Evolutionary conservation across 2,888 invertebrate genomes (phyloP), one percentile per base, ranked within the genome.

Genomic region (Marasmarcha lunaedactyla): DNA sequence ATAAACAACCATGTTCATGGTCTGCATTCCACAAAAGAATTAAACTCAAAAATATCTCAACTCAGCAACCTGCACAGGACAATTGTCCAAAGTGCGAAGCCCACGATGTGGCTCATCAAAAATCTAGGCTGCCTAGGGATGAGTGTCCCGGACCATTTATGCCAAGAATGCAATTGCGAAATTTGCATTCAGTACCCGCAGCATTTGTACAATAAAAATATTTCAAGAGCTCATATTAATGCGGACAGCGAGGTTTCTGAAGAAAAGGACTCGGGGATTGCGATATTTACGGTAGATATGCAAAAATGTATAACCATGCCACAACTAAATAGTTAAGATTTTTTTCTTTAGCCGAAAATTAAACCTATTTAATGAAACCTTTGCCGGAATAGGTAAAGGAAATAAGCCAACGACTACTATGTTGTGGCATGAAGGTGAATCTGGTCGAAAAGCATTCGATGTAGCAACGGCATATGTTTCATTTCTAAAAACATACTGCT

Each of bases 291-390:
- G 12, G 45, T 39, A n/a, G 43, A 46, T 27, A 43, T 43, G 46
- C 46, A 46, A 37, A 43, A 46, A 40, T 43, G 39, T 14, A 46
- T 46, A 25, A 38, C 35, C 14, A 43, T 44, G 43, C 41, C 44
- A 13, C 13, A 34, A 14, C 34, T 44, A 35, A 39, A 35, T 20
- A 39, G 37, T 20, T 42, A 41, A 34, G 37, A 46, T 33, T 44
- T 36, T 38, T 40, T 26, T 37, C 44, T 46, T 35, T 46, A 20
- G 41, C 20, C 33, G 42, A 33, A 43, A 46, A 33, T 36, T 45
- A 10, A 40, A 41, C 3, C 36, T 43, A 10, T 43, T 46, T 27
- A 46, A 43, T 15, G 46, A 46, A 39, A 33, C 42, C 4, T 45
- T 45, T 40, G 42, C 42, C 7, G 25, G 40, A 33, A 39, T 34